Evolutionary conservation across 2,113 vertebrate species (phyloP).

Genomic region (Eurystomus gularis): DNA sequence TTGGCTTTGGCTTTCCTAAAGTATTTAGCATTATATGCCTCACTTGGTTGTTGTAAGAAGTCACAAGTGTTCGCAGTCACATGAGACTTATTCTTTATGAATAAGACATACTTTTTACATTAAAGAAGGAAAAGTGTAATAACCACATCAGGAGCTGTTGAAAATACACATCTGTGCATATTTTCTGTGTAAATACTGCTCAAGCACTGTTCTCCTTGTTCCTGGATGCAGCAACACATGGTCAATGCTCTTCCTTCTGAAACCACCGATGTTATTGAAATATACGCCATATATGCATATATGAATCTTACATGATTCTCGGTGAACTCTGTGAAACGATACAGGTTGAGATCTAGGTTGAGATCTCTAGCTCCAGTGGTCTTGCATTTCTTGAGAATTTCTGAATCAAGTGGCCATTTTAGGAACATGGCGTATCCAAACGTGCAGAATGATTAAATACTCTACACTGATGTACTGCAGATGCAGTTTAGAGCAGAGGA

Average conservation of each 20-base stretch:
- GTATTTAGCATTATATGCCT: neutral
- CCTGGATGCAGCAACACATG: neutral
- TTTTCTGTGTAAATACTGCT: neutral
- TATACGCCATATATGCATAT: neutral
- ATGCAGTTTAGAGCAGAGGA: neutral
- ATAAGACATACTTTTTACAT: neutral
- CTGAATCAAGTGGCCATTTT: neutral
- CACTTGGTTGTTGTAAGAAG: neutral
- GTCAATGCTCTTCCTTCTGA: neutral
- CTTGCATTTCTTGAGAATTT: neutral
- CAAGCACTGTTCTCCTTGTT: neutral
- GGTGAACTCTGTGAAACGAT: neutral
- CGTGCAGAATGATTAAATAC: neutral
- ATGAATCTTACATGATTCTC: neutral
- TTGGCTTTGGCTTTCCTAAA: neutral
- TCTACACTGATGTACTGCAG: neutral
- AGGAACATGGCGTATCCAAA: neutral
- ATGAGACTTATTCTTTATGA: neutral
- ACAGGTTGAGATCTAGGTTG: neutral
- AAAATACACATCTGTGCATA: neutral
- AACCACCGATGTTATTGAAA: neutral
- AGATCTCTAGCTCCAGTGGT: neutral
- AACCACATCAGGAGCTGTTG: neutral
- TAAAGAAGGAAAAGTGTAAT: neutral
- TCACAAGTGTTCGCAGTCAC: neutral